Evolutionary conservation across 2,797 vertebrate genomes (phyloP), one percentile per base, ranked within the genome.

Genomic region (Amniataba percoides): DNA sequence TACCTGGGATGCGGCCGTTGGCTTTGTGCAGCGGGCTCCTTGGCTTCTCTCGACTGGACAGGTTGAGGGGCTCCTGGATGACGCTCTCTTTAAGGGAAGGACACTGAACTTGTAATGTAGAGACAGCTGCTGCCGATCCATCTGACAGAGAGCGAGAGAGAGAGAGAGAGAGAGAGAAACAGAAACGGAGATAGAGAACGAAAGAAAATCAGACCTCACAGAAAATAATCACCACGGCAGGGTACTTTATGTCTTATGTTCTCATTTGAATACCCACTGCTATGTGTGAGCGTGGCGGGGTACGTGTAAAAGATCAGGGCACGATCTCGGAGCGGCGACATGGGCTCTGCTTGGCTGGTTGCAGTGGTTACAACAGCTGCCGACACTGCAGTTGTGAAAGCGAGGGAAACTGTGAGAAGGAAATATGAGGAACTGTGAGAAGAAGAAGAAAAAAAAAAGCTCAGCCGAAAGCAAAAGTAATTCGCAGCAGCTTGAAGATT

Each of bases 1-100:
- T 89, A 97, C 97, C 96, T 93, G 97, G 92, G 3, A 98, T 96
- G 85, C 94, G 97, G 53, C 97, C 97, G 1, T 93, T 94, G 0
- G 89, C 93, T 68, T 93, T 93, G n/a, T 88, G 78, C 0, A 83
- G 27, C 0, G 60, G 74, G 46, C 84, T 88, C 70, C 71, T 82
- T 1, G 87, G 18, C 18, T 76, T 77, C 51, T 85, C 71, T 82
- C 89, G 87, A 59, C 43, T 91, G 77, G 96, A 94, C 71, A 97
- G 91, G 87, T 94, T 96, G 45, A 96, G 94, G 0, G 95, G 95
- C 83, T 95, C 90, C 2, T 77, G 74, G 45, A 7, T 74, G 56
- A 49, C 0, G 19, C 4, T 46, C 34, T 73, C 66, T 42, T 72
- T 75, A 49, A 64, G 69, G 1, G 78, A 3, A 57, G 75, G 57